Percentiles rank a stretch among this genome's conserved stretches.
Conservation (phyloP, 30 jellyfish, hydroid and myxozoan species). For the Sanderia malayensis region DNA sequence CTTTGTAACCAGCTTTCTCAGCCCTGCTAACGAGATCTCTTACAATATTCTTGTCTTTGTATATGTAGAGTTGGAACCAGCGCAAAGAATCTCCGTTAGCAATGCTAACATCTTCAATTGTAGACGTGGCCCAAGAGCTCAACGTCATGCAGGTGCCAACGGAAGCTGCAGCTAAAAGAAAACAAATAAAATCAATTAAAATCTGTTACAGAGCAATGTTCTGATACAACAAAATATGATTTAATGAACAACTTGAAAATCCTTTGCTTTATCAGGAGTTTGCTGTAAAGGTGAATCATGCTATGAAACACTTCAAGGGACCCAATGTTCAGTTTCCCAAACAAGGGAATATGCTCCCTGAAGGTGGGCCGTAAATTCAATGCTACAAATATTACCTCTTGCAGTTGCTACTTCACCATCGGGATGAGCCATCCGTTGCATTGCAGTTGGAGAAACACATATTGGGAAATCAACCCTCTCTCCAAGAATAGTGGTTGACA, state of each 20-base stretch:
- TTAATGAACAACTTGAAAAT: not conserved
- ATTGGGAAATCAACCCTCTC: constrained; percentile 62
- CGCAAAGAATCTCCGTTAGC: constrained; percentile 59
- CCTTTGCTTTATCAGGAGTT: not conserved
- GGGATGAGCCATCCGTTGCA: constrained; percentile 91
- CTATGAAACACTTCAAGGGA: not conserved
- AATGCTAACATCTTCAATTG: constrained; percentile 60
- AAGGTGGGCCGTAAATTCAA: too few species aligned
- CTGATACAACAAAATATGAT: too few species aligned
- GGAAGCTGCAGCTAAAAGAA: constrained; percentile 62
- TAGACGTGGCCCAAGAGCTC: constrained; percentile 72
- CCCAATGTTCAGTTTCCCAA: too few species aligned
- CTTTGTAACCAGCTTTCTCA: constrained; percentile 71
- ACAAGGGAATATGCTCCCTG: too few species aligned
- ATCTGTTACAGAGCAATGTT: not conserved
- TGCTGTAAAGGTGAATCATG: not conserved
- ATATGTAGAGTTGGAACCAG: constrained; percentile 67
- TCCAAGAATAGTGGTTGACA: constrained; percentile 51
- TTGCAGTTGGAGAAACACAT: constrained; percentile 89
- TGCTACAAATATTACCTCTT: too few species aligned
- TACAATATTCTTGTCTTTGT: constrained; percentile 62
- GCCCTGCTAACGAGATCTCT: constrained; percentile 70
- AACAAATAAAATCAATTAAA: not conserved
- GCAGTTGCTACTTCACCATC: constrained; percentile 92
- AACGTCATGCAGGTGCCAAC: constrained; percentile 63